These are phyloP conservation scores for Caenorhabditis zanzibari DNA, from an alignment of 2,888 invertebrate species.

Conservation along the genomic window DNA sequence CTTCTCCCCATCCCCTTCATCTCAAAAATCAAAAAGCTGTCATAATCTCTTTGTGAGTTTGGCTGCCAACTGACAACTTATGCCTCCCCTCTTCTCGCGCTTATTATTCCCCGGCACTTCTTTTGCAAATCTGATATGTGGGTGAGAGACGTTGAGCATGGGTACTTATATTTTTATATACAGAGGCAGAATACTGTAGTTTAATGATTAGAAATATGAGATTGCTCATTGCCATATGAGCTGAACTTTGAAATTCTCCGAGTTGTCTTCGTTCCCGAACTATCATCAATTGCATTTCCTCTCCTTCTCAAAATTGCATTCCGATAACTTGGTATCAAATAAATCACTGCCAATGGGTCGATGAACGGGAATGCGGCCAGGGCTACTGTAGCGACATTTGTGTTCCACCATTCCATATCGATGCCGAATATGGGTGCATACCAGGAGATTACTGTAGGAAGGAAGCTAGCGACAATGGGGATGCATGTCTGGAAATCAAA, in stretches of 20 bases:
- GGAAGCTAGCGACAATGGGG: constrained; percentile 54
- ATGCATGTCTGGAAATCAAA: constrained; percentile 56
- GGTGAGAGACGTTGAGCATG: neutral
- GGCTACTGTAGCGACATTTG: constrained; percentile 53
- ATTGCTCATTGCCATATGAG: no score
- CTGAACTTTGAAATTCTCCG: constrained; percentile 2
- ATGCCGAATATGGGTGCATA: constrained; percentile 47
- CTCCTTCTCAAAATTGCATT: constrained; percentile 39
- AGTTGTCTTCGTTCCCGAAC: constrained; percentile 19
- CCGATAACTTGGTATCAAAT: constrained; percentile 56
- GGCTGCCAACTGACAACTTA: constrained; percentile 65
- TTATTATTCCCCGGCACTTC: constrained; percentile 36
- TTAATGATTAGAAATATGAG: neutral
- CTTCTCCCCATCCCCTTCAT: neutral
- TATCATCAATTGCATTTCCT: constrained; percentile 15
- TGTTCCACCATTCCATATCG: constrained; percentile 54
- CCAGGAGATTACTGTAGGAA: constrained; percentile 55
- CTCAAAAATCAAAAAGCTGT: constrained; percentile 58
- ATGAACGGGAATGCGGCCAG: constrained; percentile 57
- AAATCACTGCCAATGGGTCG: constrained; percentile 59
- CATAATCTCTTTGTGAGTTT: constrained; percentile 65
- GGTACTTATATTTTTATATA: no score
- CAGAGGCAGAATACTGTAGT: no score
- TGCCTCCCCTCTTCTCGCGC: constrained; percentile 24
- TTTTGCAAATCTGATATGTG: constrained; percentile 4